Evolutionary conservation across 2,797 vertebrate species (phyloP).

Genomic region (Typhlichthys subterraneus): DNA sequence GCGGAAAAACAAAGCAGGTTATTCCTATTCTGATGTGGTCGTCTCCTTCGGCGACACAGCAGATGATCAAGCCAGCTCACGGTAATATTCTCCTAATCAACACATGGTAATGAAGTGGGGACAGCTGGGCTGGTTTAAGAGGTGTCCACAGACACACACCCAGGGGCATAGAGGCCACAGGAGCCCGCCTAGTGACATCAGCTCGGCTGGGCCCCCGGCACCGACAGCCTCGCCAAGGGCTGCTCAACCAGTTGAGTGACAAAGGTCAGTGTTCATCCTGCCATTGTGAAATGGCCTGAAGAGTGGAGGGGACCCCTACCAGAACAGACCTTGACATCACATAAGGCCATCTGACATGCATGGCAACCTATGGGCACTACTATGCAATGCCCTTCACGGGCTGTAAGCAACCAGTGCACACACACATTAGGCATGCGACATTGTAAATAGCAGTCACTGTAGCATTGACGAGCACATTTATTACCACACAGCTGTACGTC

Average conservation of each 20-base stretch:
- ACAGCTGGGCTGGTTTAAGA: conserved; percentile 61
- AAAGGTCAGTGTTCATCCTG: conserved; percentile 67
- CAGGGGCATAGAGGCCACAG: conserved; percentile 38
- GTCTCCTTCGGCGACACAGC: conserved; percentile 18
- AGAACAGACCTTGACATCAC: conserved; percentile 62
- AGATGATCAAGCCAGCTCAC: conserved; percentile 25
- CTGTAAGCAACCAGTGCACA: conserved; percentile 41
- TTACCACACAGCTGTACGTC: not conserved
- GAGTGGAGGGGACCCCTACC: conserved; percentile 45
- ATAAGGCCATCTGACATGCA: conserved; percentile 59
- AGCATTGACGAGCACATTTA: conserved; percentile 4
- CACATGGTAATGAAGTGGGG: conserved; percentile 60
- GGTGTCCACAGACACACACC: conserved; percentile 35
- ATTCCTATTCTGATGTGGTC: conserved; percentile 15
- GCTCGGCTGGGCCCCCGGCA: conserved; percentile 52
- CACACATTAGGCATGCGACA: conserved; percentile 39
- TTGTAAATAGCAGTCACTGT: conserved; percentile 30
- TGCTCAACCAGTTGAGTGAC: conserved; percentile 61
- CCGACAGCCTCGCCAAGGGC: conserved; percentile 46
- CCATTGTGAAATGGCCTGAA: conserved; percentile 66
- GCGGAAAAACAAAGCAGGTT: not conserved
- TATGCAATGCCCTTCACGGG: conserved; percentile 62
- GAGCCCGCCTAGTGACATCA: conserved; percentile 40
- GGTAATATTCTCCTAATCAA: conserved; percentile 56
- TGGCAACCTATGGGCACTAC: conserved; percentile 30